Evolutionary conservation across 1,140 invertebrate genomes (phyloP).

Genomic region (Ostrea edulis): DNA sequence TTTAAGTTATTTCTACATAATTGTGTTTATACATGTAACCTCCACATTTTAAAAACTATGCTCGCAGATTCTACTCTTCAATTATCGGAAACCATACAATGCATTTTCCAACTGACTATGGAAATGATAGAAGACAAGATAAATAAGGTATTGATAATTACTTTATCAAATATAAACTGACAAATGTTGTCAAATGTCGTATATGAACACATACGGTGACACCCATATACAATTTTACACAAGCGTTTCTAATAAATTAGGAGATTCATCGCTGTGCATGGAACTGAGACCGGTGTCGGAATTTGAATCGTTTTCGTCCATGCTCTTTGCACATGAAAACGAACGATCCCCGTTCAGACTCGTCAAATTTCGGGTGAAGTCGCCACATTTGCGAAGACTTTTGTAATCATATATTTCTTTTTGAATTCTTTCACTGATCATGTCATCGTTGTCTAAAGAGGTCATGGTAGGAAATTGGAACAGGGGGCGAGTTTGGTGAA

Average conservation of each 20-base stretch:
- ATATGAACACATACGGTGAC: conserved; percentile 22
- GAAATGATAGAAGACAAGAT: not conserved
- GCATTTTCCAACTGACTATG: not conserved
- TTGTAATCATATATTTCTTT: conserved; percentile 57
- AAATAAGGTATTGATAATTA: not conserved
- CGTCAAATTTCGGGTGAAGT: conserved; percentile 44
- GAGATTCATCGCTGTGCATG: conserved; percentile 81
- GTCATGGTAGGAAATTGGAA: conserved; percentile 11
- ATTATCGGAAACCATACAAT: too few species aligned
- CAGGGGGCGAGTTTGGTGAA: not conserved
- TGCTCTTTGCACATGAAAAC: conserved; percentile 40
- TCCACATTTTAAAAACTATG: too few species aligned
- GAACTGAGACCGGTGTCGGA: conserved; percentile 83
- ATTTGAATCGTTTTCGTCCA: conserved; percentile 81
- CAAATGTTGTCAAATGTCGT: conserved; percentile 7
- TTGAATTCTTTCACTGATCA: conserved; percentile 57
- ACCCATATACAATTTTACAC: conserved; percentile 65
- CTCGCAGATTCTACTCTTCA: too few species aligned
- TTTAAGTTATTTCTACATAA: too few species aligned
- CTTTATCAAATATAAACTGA: not conserved
- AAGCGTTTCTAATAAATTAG: conserved; percentile 80
- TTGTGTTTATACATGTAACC: too few species aligned
- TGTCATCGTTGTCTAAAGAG: conserved; percentile 47
- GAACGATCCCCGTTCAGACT: conserved; percentile 43
- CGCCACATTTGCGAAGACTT: conserved; percentile 54